Conservation (phyloP, 2,113 vertebrate species). For the Nestor notabilis region DNA sequence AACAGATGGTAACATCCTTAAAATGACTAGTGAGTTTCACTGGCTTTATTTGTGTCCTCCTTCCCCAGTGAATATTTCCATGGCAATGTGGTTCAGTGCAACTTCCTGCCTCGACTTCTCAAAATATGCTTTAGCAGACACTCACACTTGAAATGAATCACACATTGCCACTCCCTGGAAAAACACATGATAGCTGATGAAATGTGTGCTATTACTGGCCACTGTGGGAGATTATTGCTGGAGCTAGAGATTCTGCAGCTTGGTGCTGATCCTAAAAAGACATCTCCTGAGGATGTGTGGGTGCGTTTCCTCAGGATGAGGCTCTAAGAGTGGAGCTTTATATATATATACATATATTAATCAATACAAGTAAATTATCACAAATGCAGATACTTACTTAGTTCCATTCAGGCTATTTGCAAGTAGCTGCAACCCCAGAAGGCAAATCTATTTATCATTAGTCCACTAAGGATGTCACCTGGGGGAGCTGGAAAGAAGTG, state of each 20-base stretch:
- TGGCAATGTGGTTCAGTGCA: background rate
- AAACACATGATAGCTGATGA: slow-evolving; percentile 2
- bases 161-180: slow-evolving; percentile 11
- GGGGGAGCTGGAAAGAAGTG: background rate
- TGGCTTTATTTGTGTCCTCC: background rate
- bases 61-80: background rate
- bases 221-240: background rate
- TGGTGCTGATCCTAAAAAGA: background rate
- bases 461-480: background rate
- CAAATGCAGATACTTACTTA: background rate
- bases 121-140: background rate
- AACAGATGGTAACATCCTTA: background rate
- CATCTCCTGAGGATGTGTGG: background rate
- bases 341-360: background rate
- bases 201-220: background rate
- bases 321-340: background rate
- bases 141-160: background rate
- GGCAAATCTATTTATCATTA: background rate
- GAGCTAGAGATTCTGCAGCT: background rate
- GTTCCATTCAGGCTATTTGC: background rate
- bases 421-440: background rate
- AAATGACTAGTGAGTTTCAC: background rate
- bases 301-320: background rate
- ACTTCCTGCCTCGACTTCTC: slow-evolving; percentile 27
- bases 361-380: background rate